A percentile compares a stretch with the other conserved stretches of the same genome.
Conservation (phyloP, 1,140 invertebrate species). For the Halesus radiatus region DNA sequence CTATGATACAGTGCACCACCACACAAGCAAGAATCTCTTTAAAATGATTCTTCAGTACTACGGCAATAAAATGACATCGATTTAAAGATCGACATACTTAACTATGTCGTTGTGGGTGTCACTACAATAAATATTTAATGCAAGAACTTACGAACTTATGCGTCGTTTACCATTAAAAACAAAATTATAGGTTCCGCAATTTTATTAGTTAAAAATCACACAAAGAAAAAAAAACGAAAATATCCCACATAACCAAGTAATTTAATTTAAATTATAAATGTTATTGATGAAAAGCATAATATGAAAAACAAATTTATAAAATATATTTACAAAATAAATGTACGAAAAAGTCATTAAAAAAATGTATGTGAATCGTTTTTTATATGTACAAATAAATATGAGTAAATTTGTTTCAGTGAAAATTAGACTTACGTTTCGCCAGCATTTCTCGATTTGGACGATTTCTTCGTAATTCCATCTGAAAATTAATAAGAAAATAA, state of each 20-base stretch:
- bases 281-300: background rate
- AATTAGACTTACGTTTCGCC: constrained; percentile 53
- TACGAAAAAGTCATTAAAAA: background rate
- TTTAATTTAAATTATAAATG: background rate
- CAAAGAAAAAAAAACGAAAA: too few relatives aligned
- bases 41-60: too few relatives aligned
- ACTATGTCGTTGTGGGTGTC: too few relatives aligned
- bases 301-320: background rate
- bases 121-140: too few relatives aligned
- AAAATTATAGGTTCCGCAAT: too few relatives aligned
- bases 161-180: too few relatives aligned
- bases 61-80: too few relatives aligned
- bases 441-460: constrained; percentile 38
- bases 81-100: too few relatives aligned
- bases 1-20: too few relatives aligned
- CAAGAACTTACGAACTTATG: too few relatives aligned
- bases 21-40: too few relatives aligned
- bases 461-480: constrained; percentile 1
- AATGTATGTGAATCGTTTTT: background rate
- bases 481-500: constrained; percentile 25
- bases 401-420: background rate
- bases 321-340: background rate
- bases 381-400: background rate
- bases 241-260: background rate
- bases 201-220: too few relatives aligned